Conservation (phyloP, 2,797 vertebrate species). For the Hydrocynus forskahlii region DNA sequence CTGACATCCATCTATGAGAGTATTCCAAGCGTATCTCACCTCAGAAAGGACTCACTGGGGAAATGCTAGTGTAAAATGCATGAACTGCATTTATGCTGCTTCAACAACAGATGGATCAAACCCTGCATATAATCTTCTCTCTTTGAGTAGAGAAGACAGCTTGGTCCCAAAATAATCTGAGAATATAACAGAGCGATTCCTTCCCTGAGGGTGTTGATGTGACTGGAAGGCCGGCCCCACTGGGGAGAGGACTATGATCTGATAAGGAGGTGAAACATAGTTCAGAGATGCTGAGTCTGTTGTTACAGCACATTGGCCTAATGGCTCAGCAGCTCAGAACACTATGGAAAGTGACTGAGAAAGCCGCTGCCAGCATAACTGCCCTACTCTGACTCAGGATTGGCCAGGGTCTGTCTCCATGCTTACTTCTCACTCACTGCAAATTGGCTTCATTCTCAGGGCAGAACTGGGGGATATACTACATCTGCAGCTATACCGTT, state of each 20-base stretch:
- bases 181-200: constrained; percentile 38
- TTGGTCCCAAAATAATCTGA: not conserved
- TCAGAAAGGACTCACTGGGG: not conserved
- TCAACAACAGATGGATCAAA: not conserved
- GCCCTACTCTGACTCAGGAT: constrained; percentile 22
- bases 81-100: not conserved
- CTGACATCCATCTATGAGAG: not conserved
- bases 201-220: constrained; percentile 47
- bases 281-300: constrained; percentile 53
- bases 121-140: not conserved
- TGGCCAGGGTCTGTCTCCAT: not conserved
- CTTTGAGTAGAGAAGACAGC: not conserved
- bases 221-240: constrained; percentile 36
- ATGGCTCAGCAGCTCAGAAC: constrained; percentile 1
- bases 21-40: not conserved
- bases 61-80: not conserved
- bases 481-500: not conserved
- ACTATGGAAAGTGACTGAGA: constrained; percentile 1
- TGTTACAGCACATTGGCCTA: constrained; percentile 30
- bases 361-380: not conserved
- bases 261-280: constrained; percentile 64
- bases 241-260: constrained; percentile 46
- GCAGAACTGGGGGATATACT: not conserved
- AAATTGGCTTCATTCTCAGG: not conserved
- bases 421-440: not conserved